Percentiles rank a stretch among this genome's conserved stretches.
Conservation (phyloP, 2,113 vertebrate genomes). For the Embiotoca jacksoni region DNA sequence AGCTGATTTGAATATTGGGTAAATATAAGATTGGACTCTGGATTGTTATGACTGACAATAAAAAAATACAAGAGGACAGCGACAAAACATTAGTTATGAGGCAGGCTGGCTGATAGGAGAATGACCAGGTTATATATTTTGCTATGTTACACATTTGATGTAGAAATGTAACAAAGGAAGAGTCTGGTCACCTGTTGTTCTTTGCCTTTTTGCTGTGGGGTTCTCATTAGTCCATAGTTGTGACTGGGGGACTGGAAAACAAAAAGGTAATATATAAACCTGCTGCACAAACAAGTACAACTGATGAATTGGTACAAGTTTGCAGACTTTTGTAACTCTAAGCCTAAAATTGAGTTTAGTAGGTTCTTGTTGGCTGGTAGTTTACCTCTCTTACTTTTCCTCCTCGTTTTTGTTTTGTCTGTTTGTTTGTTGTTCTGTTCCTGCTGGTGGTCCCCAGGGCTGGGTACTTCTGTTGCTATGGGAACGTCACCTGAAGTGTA, state of each 20-base stretch:
- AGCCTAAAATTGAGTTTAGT: background rate
- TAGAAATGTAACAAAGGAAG: background rate
- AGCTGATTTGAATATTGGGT: too few species aligned
- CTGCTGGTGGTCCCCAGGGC: background rate
- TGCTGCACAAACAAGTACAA: background rate
- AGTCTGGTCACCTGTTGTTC: conserved; percentile 52
- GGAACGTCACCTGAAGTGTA: conserved; percentile 24
- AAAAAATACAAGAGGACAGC: background rate
- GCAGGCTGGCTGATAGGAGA: too few species aligned
- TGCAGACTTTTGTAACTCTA: too few species aligned
- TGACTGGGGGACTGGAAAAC: conserved; percentile 14
- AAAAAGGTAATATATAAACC: background rate
- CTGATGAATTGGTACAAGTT: too few species aligned
- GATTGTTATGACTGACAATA: background rate
- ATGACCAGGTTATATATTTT: background rate
- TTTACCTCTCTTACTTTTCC: conserved; percentile 55
- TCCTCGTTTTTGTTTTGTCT: background rate
- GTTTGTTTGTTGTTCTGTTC: background rate
- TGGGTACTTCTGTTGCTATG: background rate
- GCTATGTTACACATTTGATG: background rate
- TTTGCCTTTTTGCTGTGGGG: conserved; percentile 39
- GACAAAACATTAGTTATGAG: background rate
- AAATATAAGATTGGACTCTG: background rate
- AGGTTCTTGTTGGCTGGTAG: too few species aligned
- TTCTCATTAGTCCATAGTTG: background rate